phyloP scores from a whole-genome alignment of 2,113 vertebrate species.

The Cheirogaleus medius region DNA sequence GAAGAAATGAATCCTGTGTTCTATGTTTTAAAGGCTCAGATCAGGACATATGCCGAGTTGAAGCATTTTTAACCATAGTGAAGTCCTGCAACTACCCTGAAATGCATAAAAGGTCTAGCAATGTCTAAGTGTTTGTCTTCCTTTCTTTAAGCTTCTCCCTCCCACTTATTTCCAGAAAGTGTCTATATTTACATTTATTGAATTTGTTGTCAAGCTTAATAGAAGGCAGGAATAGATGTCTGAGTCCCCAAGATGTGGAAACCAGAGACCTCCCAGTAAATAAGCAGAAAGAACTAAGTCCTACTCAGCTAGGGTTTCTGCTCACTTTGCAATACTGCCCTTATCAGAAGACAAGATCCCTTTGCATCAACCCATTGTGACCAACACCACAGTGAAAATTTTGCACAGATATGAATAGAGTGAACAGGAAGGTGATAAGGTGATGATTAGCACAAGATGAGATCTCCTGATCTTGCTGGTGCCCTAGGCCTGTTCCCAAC shows the following conservation, averaged over 20 bases:
- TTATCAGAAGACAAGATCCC: not conserved
- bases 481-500: not conserved
- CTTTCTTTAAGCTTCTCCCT: not conserved
- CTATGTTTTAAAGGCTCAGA: not conserved
- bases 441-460: not conserved
- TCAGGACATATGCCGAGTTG: not conserved
- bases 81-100: not conserved
- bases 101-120: too few species aligned
- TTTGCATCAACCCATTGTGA: not conserved
- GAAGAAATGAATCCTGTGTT: not conserved
- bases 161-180: not conserved
- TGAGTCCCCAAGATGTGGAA: not conserved
- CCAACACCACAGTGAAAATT: not conserved
- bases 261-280: not conserved
- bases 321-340: not conserved
- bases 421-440: not conserved
- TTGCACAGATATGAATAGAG: not conserved
- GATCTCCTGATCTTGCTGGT: not conserved
- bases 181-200: not conserved
- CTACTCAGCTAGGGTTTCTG: not conserved
- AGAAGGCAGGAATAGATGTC: not conserved
- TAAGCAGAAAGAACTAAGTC: not conserved
- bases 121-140: not conserved
- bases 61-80: not conserved
- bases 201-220: not conserved